Evolutionary conservation across 2,113 vertebrate species (phyloP).

Genomic region (Nettapus auritus): DNA sequence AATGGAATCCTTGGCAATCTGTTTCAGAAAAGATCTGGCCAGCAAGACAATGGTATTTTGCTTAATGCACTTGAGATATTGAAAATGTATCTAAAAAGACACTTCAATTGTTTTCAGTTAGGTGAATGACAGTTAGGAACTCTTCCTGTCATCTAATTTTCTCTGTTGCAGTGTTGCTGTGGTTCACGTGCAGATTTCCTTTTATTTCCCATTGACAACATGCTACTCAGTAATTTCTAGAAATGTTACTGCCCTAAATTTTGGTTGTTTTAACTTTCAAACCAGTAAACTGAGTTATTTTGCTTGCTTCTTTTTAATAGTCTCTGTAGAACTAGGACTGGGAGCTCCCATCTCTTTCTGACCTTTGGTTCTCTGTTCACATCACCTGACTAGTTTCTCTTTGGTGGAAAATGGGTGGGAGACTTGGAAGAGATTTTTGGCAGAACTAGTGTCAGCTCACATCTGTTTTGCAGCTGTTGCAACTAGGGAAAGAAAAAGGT

Average conservation of each 20-base stretch:
- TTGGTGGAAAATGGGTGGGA: constrained; percentile 78
- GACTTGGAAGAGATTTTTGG: constrained; percentile 72
- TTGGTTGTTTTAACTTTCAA: constrained; percentile 4
- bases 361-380: constrained; percentile 18
- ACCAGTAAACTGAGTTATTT: background rate
- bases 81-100: background rate
- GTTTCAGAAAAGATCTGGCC: constrained; percentile 39
- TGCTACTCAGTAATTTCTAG: background rate
- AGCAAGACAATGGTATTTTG: background rate
- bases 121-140: background rate
- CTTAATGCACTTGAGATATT: background rate
- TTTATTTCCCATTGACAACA: background rate
- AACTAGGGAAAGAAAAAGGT: constrained; percentile 62
- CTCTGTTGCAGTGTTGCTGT: background rate
- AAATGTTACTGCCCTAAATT: background rate
- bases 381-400: constrained; percentile 61
- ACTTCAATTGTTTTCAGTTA: background rate
- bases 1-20: background rate
- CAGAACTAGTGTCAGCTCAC: constrained; percentile 65
- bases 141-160: background rate
- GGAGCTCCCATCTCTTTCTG: constrained; percentile 51
- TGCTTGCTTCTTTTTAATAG: background rate
- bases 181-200: background rate
- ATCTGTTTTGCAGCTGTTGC: constrained; percentile 83
- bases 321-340: background rate